Base-by-base conservation (phyloP, 1,140 invertebrate species). In the Cyclina sinensis region DNA sequence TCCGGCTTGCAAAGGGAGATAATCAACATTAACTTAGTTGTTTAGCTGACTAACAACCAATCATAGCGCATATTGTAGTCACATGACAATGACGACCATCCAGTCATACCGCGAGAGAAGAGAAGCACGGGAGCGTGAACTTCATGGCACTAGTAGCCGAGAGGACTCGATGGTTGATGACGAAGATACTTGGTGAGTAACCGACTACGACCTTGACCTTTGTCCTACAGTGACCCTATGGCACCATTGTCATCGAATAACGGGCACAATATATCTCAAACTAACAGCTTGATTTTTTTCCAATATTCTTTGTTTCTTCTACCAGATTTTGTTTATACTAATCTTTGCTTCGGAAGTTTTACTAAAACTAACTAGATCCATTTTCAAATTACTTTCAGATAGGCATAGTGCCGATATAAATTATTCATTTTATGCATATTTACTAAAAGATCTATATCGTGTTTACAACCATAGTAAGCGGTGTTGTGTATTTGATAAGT, bases 1-100 rank as follows among this genome's bases (percentile, higher is more conserved):
- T 76, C 84, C 84, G 84, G 84, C 65, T 39, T 86, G 32, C 43
- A 78, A 86, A 74, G 54, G 84, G 70, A 86, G 84, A 59, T 84
- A 70, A 84, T 27, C 81, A 73, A 39, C 46, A n/a, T 32, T 62
- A 81, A 62, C 57, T 65, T 81, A 81, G 21, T 81, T 62, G 43
- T 68, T 59, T 48, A 51, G 68, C 68, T 76, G 51, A 86, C 84
- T 86, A 86, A 85, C 62, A 85, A 86, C 84, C 48, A 78, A 86
- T 76, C 70, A 86, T 76, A 70, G 30, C 27, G 59, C 39, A 51
- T 57, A 51, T 70, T 78, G 68, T 86, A 37, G 57, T 78, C 84
- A 86, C 84, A 21, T 62, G 48, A 78, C 57, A 46, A 86, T 86
- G 84, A n/a, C 68, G 18, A 73, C 82, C 32, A 70, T 70, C 32